Base-by-base conservation (phyloP, 2,888 invertebrate genomes). In the Mythimna loreyi region DNA sequence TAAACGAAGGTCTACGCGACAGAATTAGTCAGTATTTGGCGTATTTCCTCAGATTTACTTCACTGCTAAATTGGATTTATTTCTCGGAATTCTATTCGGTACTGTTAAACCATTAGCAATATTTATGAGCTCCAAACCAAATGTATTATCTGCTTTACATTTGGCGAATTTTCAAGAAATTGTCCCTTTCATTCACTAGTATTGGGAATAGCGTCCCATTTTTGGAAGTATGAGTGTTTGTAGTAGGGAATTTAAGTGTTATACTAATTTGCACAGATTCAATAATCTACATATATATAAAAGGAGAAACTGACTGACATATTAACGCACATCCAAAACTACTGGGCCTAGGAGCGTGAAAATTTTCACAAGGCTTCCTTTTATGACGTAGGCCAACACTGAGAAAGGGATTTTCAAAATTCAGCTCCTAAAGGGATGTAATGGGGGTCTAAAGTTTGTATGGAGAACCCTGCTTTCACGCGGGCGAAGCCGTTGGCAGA, bases 81-180 rank as follows among this genome's bases (percentile, higher is more conserved):
- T 69, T 43, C 60, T 55, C 16, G 40, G 43, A 77, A 67, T 53
- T 67, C 62, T 55, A 68, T 69, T 74, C 58, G 47, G 40, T 53
- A 50, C 65, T 64, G 69, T 69, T 53, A 55, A 67, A 67, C 74
- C 72, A 72, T 80, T 80, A 78, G 68, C 59, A 66, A 75, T 81
- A 72, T 81, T 78, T 75, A 80, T 75, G 71, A 60, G 66, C 55
- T 66, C 53, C 11, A 43, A 65, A 65, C 55, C 28, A 60, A 75
- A 72, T 72, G 59, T 72, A 78, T 75, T 72, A 68, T 69, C 50
- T 63, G 19, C 25, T 53, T 58, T 47, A 43, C 11, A 70, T 67
- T 72, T 49, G 45, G 55, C 4, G 40, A 53, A 47, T 58, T 69
- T 73, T 68, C 61, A 43, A 43, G 55, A 57, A 58, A 66, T 66